phyloP scores from a whole-genome alignment of 2,113 vertebrate species.

The Mormyrus iriodes region DNA sequence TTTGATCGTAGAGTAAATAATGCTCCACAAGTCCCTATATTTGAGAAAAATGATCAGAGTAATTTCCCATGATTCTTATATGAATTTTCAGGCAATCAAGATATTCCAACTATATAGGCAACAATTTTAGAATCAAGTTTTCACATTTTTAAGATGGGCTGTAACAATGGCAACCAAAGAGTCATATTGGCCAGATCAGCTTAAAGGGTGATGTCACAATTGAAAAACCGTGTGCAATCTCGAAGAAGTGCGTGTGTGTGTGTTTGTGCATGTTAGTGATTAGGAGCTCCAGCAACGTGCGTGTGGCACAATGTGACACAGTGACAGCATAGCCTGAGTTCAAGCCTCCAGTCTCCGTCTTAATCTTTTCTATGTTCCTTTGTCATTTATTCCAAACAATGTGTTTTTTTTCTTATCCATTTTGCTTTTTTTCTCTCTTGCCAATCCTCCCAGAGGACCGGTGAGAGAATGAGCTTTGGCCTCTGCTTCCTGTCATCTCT shows the following conservation, averaged over 20 bases:
- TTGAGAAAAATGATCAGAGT: background rate
- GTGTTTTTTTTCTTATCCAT: constrained; percentile 11
- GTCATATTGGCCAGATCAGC: constrained; percentile 37
- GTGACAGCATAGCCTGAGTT: background rate
- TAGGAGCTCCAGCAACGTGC: background rate
- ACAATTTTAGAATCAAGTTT: constrained; percentile 1
- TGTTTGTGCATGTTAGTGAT: constrained; percentile 15
- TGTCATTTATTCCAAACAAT: constrained; percentile 23
- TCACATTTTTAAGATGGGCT: constrained; percentile 36
- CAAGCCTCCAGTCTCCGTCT: constrained; percentile 8
- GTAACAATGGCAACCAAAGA: constrained; percentile 50
- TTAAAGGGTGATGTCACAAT: constrained; percentile 51
- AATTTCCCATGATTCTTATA: background rate
- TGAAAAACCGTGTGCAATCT: constrained; percentile 42
- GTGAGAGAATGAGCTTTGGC: constrained; percentile 18
- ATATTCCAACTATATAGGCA: background rate
- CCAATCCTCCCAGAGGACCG: constrained; percentile 10
- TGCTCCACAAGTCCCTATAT: background rate
- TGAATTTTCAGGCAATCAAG: too few species aligned
- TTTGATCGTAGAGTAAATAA: background rate
- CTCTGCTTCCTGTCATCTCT: constrained; percentile 28
- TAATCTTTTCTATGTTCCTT: background rate
- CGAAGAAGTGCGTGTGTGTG: constrained; percentile 15
- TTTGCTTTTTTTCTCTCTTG: background rate
- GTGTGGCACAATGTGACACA: background rate